Conservation (phyloP, 1,140 invertebrate species). For the Drosophila nigromelanica region DNA sequence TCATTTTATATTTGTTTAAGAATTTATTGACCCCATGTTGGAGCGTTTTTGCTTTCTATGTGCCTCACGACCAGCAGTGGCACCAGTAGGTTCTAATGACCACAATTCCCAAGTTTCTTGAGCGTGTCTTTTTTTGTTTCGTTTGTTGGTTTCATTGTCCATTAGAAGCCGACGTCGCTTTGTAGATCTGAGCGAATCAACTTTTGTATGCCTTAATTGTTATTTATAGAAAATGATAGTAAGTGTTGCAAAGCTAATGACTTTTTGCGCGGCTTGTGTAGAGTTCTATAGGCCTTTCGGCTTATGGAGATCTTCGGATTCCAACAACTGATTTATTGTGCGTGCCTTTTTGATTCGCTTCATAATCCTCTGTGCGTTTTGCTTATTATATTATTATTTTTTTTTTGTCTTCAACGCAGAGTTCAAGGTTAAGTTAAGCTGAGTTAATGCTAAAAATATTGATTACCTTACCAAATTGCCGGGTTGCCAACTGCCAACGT, state of each 20-base stretch:
- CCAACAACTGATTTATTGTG: slow-evolving; percentile 51
- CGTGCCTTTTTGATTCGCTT: slow-evolving; percentile 60
- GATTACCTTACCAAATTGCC: slow-evolving; percentile 53
- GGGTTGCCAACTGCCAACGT: neutral
- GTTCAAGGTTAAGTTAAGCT: slow-evolving; percentile 66
- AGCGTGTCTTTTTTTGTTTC: slow-evolving; percentile 32
- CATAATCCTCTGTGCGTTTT: slow-evolving; percentile 23
- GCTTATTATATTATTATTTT: neutral
- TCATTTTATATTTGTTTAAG: slow-evolving; percentile 56
- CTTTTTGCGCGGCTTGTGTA: slow-evolving; percentile 30
- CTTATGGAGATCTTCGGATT: slow-evolving; percentile 34
- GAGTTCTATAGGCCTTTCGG: slow-evolving; percentile 50
- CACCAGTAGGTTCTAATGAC: slow-evolving; percentile 67
- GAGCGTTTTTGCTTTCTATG: slow-evolving; percentile 67
- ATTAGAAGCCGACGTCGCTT: slow-evolving; percentile 28
- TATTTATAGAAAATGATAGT: slow-evolving; percentile 81
- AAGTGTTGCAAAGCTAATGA: slow-evolving; percentile 77
- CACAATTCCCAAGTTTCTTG: slow-evolving; percentile 62
- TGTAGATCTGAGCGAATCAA: slow-evolving; percentile 30
- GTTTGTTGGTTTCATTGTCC: slow-evolving; percentile 12
- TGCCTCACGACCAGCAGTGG: slow-evolving; percentile 22
- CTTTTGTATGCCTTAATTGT: slow-evolving; percentile 76
- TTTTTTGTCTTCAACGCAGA: slow-evolving; percentile 24
- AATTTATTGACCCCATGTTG: slow-evolving; percentile 73
- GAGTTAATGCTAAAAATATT: slow-evolving; percentile 62